Conservation (phyloP, 1,140 invertebrate genomes). For the Trinorchestia longiramus region DNA sequence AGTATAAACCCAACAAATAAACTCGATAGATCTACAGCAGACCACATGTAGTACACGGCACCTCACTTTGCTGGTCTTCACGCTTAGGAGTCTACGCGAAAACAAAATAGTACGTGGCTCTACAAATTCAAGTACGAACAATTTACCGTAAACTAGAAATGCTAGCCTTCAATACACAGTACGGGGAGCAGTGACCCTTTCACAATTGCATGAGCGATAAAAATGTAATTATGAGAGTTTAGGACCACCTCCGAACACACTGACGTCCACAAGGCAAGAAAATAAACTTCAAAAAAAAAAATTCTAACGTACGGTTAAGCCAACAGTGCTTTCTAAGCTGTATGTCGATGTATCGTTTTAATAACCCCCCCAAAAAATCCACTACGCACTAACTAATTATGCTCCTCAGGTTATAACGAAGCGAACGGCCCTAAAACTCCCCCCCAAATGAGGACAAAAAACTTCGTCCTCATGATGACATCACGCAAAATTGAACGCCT, state of each 20-base stretch:
- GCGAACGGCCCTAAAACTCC: background rate
- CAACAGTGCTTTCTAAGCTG: background rate
- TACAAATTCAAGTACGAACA: background rate
- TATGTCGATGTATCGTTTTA: background rate
- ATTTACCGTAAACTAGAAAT: background rate
- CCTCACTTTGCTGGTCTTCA: too few species aligned
- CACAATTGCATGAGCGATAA: background rate
- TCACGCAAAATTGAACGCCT: background rate
- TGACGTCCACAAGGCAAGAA: background rate
- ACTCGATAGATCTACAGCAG: background rate
- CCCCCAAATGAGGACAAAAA: background rate
- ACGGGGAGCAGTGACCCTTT: background rate
- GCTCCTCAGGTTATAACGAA: background rate
- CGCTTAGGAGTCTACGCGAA: too few species aligned
- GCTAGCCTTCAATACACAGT: background rate
- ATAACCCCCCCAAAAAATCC: background rate
- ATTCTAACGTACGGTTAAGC: background rate
- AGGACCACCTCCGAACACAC: background rate
- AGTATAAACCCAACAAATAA: background rate
- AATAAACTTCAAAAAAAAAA: background rate
- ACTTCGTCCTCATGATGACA: background rate
- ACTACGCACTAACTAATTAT: background rate
- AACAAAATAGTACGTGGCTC: too few species aligned
- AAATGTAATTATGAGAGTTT: background rate
- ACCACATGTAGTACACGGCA: too few species aligned